Evolutionary conservation across 2,888 invertebrate species (phyloP).

Genomic region (Drosophila koepferae): DNA sequence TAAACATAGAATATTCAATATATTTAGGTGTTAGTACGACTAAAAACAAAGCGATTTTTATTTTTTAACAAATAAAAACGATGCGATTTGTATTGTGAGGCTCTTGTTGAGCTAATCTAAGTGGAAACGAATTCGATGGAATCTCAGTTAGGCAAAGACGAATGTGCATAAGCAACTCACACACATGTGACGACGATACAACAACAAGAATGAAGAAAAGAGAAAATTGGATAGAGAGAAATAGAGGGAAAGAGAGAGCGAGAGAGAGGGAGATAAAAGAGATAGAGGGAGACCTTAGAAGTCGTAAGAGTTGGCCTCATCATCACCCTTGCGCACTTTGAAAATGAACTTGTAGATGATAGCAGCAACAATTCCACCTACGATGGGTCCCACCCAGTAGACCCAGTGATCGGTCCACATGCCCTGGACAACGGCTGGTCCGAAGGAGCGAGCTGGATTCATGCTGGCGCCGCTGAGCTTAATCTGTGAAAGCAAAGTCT

Average conservation of each 20-base stretch:
- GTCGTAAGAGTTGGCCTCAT: slow-evolving; percentile 91
- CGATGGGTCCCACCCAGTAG: slow-evolving; percentile 94
- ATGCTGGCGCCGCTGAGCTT: slow-evolving; percentile 94
- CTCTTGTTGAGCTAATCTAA: slow-evolving; percentile 31
- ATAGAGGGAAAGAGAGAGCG: background rate
- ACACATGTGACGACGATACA: slow-evolving; percentile 52
- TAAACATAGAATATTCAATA: slow-evolving; percentile 58
- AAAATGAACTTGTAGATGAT: slow-evolving; percentile 90
- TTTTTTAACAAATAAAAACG: slow-evolving; percentile 79
- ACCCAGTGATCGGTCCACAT: slow-evolving; percentile 94
- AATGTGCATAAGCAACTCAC: slow-evolving; percentile 35
- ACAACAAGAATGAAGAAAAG: slow-evolving; percentile 46
- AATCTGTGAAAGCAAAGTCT: slow-evolving; percentile 86
- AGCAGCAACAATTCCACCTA: slow-evolving; percentile 91
- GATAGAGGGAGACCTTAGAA: slow-evolving; percentile 86
- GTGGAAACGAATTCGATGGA: slow-evolving; percentile 34
- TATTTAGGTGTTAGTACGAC: slow-evolving; percentile 51
- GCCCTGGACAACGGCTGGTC: slow-evolving; percentile 92
- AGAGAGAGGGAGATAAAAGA: too few species aligned
- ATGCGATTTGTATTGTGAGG: slow-evolving; percentile 39
- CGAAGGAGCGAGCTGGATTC: slow-evolving; percentile 96
- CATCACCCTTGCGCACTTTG: slow-evolving; percentile 89
- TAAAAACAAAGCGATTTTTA: slow-evolving; percentile 63
- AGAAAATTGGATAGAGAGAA: background rate
- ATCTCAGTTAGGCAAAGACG: slow-evolving; percentile 30